Evolutionary conservation across 2,797 vertebrate genomes (phyloP), one percentile per base, ranked within the genome.

Genomic region (Malurus splendens): DNA sequence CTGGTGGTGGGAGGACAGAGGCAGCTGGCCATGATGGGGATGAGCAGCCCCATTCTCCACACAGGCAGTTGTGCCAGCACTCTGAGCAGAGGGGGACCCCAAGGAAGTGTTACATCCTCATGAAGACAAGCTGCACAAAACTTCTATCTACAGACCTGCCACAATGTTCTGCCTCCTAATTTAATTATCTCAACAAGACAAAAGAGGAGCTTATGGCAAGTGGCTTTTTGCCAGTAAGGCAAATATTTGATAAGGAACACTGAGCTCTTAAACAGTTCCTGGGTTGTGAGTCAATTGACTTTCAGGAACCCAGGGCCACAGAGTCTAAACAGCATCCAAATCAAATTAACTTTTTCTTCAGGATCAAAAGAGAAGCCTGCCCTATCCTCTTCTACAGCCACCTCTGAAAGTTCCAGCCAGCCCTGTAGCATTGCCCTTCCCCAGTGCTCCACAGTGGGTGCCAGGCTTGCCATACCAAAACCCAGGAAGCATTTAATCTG

Each of bases 361-460:
- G 56, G 17, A 77, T 24, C 2, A 45, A 68, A 32, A 38, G 54
- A 74, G 2, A 38, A 47, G 11, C 13, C 18, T 76, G 65, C 50
- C 13, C 15, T 12, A 4, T 19, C 14, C 9, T 60, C 12, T 80
- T 36, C 20, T 27, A 14, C 41, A 77, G 41, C 14, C 55, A 55
- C 38, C 28, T 82, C 62, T 51, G 47, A 50, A 78, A 72, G 61
- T 59, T 65, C 39, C 61, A 89, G 70, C 50, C 52, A 66, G 60
- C 42, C 27, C 47, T 47, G n/a, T 72, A 59, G 28, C 78, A 48
- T 17, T 0, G 0, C 57, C 55, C 55, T 51, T 42, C 20, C 67
- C 67, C 51, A 0, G 11, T 14, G 41, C 41, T 79, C 52, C 1
- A 1, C 44, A 47, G 14, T 0, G 0, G 57, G 36, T 3, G 19